A percentile compares a stretch with the other conserved stretches of the same genome.
Evolutionary conservation across 2,797 vertebrate genomes (phyloP).

Genomic region (Coreius guichenoti): DNA sequence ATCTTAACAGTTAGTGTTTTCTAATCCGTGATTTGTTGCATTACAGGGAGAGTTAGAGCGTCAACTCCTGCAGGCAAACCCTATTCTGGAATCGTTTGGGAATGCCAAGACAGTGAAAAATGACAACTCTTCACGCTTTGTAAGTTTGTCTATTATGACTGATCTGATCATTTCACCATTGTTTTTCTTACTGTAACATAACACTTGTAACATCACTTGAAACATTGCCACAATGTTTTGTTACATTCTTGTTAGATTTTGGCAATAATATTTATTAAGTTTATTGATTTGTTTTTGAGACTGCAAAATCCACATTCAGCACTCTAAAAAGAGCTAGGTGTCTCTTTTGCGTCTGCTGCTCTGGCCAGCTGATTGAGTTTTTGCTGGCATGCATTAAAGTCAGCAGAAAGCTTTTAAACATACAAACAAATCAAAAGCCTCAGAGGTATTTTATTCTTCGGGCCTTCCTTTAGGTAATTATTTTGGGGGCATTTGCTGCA

Average conservation of each 20-base stretch:
- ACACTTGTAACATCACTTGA: neutral
- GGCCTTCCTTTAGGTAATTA: conserved; percentile 50
- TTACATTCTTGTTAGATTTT: neutral
- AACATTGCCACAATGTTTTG: neutral
- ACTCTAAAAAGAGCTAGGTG: neutral
- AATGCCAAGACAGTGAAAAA: conserved; percentile 99
- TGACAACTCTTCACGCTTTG: conserved; percentile 98
- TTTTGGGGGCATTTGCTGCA: conserved; percentile 29
- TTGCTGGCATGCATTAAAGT: conserved; percentile 36
- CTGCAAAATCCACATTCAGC: neutral
- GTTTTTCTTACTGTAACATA: neutral
- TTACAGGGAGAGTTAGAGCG: conserved; percentile 94
- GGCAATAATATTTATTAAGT: neutral
- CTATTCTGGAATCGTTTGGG: conserved; percentile 97
- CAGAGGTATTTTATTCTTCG: conserved; percentile 52
- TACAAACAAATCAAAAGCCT: conserved; percentile 34
- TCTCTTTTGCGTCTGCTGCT: conserved; percentile 6
- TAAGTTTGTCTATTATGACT: conserved; percentile 85
- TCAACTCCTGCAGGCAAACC: conserved; percentile 97
- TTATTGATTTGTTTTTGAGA: neutral
- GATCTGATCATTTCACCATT: neutral
- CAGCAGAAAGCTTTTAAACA: conserved; percentile 37
- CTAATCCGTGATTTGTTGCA: conserved; percentile 19
- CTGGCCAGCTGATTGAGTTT: conserved; percentile 37
- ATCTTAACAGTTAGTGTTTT: conserved; percentile 14